These are phyloP conservation scores for Plagodis pulveraria DNA, from an alignment of 2,888 invertebrate species.

Conservation along the genomic window DNA sequence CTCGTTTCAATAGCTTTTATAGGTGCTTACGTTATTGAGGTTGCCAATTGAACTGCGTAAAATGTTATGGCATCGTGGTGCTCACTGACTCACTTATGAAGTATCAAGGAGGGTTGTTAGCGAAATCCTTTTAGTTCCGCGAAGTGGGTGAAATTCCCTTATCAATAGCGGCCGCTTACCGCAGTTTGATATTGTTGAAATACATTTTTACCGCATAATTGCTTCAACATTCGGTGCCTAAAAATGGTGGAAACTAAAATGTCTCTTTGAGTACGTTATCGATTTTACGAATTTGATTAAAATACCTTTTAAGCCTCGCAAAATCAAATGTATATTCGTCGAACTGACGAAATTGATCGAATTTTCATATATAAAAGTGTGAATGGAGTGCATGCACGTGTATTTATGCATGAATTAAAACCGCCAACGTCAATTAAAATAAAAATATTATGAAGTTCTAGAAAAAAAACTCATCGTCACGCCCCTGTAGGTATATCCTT, in stretches of 20 bases:
- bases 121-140: not conserved
- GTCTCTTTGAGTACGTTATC: too few relatives aligned
- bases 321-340: slow-evolving; percentile 7
- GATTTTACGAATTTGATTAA: not conserved
- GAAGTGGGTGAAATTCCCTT: not conserved
- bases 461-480: too few relatives aligned
- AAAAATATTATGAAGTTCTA: too few relatives aligned
- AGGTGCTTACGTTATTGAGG: slow-evolving; percentile 22
- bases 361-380: too few relatives aligned
- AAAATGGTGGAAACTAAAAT: too few relatives aligned
- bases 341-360: not conserved
- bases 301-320: not conserved
- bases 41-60: slow-evolving; percentile 18
- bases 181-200: not conserved
- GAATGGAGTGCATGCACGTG: too few relatives aligned
- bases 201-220: not conserved
- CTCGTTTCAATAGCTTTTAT: slow-evolving; percentile 26
- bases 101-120: slow-evolving; percentile 12
- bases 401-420: too few relatives aligned
- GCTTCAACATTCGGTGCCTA: too few relatives aligned
- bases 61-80: slow-evolving; percentile 18
- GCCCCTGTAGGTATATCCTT: too few relatives aligned
- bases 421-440: too few relatives aligned
- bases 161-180: not conserved
- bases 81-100: slow-evolving; percentile 20